Evolutionary conservation across 1,140 invertebrate species (phyloP).

Genomic region (Spodoptera frugiperda): DNA sequence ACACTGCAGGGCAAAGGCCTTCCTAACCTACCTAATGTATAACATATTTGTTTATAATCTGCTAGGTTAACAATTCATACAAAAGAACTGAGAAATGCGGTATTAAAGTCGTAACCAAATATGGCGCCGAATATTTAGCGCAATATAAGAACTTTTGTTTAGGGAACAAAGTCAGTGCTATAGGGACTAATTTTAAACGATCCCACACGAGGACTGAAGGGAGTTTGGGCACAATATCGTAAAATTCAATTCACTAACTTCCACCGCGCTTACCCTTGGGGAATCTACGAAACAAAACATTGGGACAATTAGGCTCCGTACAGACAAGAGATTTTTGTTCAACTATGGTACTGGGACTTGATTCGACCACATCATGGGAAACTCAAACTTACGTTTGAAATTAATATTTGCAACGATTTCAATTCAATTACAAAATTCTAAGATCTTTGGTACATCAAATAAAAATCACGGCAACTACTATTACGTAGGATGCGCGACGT

Average conservation of each 20-base stretch:
- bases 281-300: conserved; percentile 39
- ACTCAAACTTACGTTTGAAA: no score
- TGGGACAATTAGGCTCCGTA: conserved; percentile 8
- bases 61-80: background rate
- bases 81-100: background rate
- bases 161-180: conserved; percentile 1
- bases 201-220: conserved; percentile 10
- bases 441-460: no score
- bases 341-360: no score
- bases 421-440: no score
- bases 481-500: no score
- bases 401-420: no score
- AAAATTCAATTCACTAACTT: conserved; percentile 53
- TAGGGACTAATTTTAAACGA: conserved; percentile 43
- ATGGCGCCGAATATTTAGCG: background rate
- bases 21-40: no score
- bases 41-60: no score
- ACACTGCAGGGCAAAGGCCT: no score
- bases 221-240: conserved; percentile 46
- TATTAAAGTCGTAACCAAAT: background rate
- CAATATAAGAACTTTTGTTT: conserved; percentile 30
- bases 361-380: no score
- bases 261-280: conserved; percentile 13
- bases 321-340: no score
- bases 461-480: no score